Base-by-base conservation (phyloP, 2,888 invertebrate genomes). In the Acanthosepion lycidas region DNA sequence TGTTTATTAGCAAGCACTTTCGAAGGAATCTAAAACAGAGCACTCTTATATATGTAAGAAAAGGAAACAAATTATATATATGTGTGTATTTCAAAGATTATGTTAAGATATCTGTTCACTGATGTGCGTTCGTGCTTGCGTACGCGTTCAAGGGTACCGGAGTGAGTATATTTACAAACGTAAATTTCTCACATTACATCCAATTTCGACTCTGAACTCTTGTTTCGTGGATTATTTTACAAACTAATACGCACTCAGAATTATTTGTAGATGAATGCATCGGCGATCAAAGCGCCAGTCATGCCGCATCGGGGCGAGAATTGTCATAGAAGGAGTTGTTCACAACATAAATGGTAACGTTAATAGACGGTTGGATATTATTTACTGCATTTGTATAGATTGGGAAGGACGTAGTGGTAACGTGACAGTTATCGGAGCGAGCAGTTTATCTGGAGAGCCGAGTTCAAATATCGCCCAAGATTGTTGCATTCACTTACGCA, bases 241-340 rank as follows among this genome's bases (percentile, higher is more conserved):
- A 78, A 78, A n/a, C 78, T 33, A n/a, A 78, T n/a, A n/a, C 78
- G 78, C n/a, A 78, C n/a, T 78, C n/a, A 5, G n/a, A 78, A 78
- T 78, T 78, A 78, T 78, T 78, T 78, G 78, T 78, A 78, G 78
- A 15, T 78, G 78, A 78, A n/a, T 78, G 78, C 78, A 78, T n/a
- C n/a, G 78, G n/a, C 33, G 78, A 78, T 78, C 78, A 78, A 78
- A n/a, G 78, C n/a, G n/a, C 78, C 3, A 78, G 15, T 15, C 78
- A n/a, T 78, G n/a, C n/a, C 78, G 78, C n/a, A 15, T 15, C 33
- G 78, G 42, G 9, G 9, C n/a, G 15, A 33, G n/a, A 78, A 78
- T 33, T 15, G 78, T 78, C 78, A 78, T 20, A 59, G 59, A 59
- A 4, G 23, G 20, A 20, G 59, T 78, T 78, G 78, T 12, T n/a